Base-by-base conservation (phyloP, 2,113 vertebrate genomes). In the Picathartes gymnocephalus region DNA sequence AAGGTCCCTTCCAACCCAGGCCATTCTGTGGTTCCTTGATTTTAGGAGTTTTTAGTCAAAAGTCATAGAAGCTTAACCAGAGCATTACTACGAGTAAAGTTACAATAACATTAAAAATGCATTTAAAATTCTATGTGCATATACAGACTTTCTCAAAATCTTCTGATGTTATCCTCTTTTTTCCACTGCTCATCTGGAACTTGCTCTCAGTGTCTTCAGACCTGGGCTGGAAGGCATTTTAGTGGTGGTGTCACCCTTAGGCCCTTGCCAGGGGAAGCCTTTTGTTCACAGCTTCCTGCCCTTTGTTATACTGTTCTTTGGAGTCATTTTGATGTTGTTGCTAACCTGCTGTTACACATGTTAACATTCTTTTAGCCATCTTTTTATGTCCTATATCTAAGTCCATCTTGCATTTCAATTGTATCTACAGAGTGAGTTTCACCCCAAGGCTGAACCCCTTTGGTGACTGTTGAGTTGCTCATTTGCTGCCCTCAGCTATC, bases 71-170 rank as follows among this genome's bases (percentile, higher is more conserved):
- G 7, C 12, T 4, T 48, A 64, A 86, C 50, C 44, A 56, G 30
- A 80, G 2, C 35, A 24, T n/a, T 42, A 17, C 3, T n/a, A 13
- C 0, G 0, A 60, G 35, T 2, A 30, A 8, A 44, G 15, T 40
- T 23, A 45, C 21, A 81, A 15, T 45, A 51, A 24, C 22, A 22
- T 4, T 58, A 45, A 83, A 84, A 51, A 13, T 70, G 19, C 14
- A 18, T 45, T 87, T 84, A 33, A 92, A 84, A 35, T 53, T 0
- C 19, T 31, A 5, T 11, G 19, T 24, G 22, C 24, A 8, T 13
- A 13, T 9, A 23, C 44, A 72, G 19, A 50, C 8, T 57, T 42
- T 35, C 35, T 50, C 28, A 81, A 21, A 60, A 35, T 30, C 22
- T 35, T 13, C 33, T 82, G 61, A 13, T n/a, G 11, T 25, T 58